Evolutionary conservation across 2,888 invertebrate species (phyloP), one percentile per base, ranked within the genome.

Genomic region (Sinopyrophorus schimmeli): DNA sequence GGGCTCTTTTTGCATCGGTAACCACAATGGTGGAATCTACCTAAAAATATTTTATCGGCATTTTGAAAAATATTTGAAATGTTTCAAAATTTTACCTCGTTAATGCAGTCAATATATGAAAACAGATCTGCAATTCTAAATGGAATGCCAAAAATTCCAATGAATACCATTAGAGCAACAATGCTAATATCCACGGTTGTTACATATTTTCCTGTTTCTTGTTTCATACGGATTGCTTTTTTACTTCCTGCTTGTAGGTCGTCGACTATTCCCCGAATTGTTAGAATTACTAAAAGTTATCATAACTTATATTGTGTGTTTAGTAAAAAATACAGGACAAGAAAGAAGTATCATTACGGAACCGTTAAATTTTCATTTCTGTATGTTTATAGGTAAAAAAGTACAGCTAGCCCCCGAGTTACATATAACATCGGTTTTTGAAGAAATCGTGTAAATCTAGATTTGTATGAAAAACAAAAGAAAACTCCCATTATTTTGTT

Each of bases 191-290:
- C 50, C 1, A 20, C 50, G n/a, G 28, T 39, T 1, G 39, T 50
- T 5, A 50, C 50, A 9, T 34, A 27, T 30, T 50, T 50, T 3
- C 23, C 43, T 4, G 50, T 50, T 11, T 17, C 3, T 11, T 39
- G 43, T 15, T 44, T 50, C 50, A 50, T 44, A 2, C 44, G 27
- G 12, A 50, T 40, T n/a, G 50, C 44, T 20, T 50, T 40, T 3
- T 39, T 30, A 11, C 40, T 35, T 1, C 44, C 44, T 3, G 39
- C 50, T 23, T 20, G 16, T 6, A 50, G 18, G 21, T 50, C 50
- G 16, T 50, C 27, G 6, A 50, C 26, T 23, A 50, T 50, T 5
- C 50, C 50, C 7, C 18, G 12, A 6, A 44, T 17, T 3, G 50
- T 44, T 5, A 50, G 15, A 5, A 28, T 34, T 2, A 50, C 50